These are phyloP conservation scores for Papilio machaon DNA, from an alignment of 1,140 invertebrate species.

Conservation along the genomic window DNA sequence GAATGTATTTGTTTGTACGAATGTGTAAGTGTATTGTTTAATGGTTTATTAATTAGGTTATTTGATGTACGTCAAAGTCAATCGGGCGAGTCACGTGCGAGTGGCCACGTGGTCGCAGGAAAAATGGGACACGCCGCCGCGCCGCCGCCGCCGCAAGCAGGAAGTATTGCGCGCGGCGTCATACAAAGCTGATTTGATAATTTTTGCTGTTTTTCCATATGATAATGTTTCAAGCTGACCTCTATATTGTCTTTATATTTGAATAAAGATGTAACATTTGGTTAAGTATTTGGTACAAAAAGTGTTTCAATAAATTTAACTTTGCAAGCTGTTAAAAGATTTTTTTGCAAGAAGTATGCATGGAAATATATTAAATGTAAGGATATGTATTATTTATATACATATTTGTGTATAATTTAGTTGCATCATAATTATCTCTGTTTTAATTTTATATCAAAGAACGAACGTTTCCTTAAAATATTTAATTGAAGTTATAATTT, in stretches of 20 bases:
- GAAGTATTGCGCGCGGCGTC: background rate
- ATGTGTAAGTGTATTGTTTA: background rate
- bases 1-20: background rate
- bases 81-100: background rate
- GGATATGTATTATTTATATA: no score
- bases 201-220: background rate
- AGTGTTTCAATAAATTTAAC: background rate
- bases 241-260: background rate
- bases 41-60: constrained; percentile 21
- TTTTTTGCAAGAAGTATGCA: no score
- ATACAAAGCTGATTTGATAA: background rate
- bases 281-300: background rate
- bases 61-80: background rate
- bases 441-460: background rate
- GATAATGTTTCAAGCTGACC: constrained; percentile 11
- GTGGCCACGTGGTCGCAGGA: background rate
- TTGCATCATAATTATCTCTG: background rate
- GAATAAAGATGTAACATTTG: background rate
- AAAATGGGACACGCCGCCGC: background rate
- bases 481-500: background rate
- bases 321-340: background rate
- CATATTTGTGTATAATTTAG: no score
- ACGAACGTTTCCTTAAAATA: background rate
- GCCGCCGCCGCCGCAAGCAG: background rate
- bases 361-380: no score